Evolutionary conservation across 2,888 invertebrate species (phyloP), one percentile per base, ranked within the genome.

Genomic region (Himalopsyche kuldschensis): DNA sequence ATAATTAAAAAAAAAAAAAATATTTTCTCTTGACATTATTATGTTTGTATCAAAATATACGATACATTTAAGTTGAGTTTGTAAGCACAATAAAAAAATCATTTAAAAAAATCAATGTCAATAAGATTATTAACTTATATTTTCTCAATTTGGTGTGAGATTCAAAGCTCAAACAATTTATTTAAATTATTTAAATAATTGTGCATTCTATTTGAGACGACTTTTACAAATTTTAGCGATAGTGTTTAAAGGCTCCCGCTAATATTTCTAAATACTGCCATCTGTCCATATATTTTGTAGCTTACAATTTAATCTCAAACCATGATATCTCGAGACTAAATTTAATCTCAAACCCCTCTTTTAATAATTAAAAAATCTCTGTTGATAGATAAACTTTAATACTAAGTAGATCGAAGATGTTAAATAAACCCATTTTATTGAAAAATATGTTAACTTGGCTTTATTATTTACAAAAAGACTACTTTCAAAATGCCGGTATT

Each of bases 341-440:
- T 87, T 89, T 91, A 92, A 92, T 93, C 93, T 93, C 93, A 91
- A 92, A 93, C 92, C 93, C 93, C 93, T 93, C 92, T 90, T 90
- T 89, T 88, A 87, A 87, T 86, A 87, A 88, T 55, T 81, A 75
- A 79, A 27, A 78, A 35, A 80, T 30, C 41, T 69, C 4, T 69
- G 30, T 11, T 69, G 15, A 30, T 27, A 4, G 3, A 0, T 4
- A 27, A 69, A 69, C 15, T 27, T 30, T 3, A 30, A 15, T 6
- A 30, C 1, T 69, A 4, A 15, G 15, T 27, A 30, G 3, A 27
- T 69, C 69, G 27, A 48, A 63, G 15, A n/a, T n/a, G 24, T 47
- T 48, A 24, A 48, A 83, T 79, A 32, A 75, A 4, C 24, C 17
- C 8, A 69, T 35, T 35, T 24, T 75, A 75, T 47, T 46, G 24